Conservation (phyloP, 2,888 invertebrate species). For the Stegophylla sp. region DNA sequence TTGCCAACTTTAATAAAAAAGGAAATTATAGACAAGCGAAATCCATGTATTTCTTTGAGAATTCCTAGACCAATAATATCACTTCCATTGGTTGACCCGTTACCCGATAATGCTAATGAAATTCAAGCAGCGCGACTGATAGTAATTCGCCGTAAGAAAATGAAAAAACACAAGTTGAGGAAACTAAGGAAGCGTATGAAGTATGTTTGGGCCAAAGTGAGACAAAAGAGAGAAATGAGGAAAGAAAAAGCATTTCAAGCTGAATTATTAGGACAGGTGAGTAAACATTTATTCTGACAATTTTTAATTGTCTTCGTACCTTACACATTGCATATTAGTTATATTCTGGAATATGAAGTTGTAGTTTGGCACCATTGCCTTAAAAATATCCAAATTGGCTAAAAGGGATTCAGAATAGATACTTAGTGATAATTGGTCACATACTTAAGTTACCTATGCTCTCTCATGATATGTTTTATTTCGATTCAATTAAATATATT, state of each 20-base stretch:
- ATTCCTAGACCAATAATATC: constrained; percentile 34
- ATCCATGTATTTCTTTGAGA: constrained; percentile 38
- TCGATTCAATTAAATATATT: too few relatives aligned
- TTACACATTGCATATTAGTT: too few relatives aligned
- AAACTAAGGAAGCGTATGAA: constrained; percentile 83
- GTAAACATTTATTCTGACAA: not conserved
- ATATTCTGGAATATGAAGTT: too few relatives aligned
- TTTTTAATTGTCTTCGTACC: too few relatives aligned
- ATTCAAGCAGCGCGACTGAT: constrained; percentile 78
- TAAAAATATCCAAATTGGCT: too few relatives aligned
- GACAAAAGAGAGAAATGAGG: constrained; percentile 73
- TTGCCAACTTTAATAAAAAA: constrained; percentile 29
- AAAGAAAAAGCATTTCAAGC: constrained; percentile 83
- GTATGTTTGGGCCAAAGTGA: constrained; percentile 75
- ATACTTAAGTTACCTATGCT: too few relatives aligned
- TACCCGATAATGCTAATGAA: constrained; percentile 66
- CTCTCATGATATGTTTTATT: too few relatives aligned
- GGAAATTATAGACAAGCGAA: constrained; percentile 53
- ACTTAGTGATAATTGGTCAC: too few relatives aligned
- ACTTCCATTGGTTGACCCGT: constrained; percentile 61
- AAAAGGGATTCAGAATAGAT: too few relatives aligned
- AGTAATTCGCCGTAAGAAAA: constrained; percentile 80
- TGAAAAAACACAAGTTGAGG: constrained; percentile 84
- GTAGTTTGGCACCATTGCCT: too few relatives aligned
- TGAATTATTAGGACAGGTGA: constrained; percentile 70